These are phyloP conservation scores for Oppia nitens DNA, from an alignment of 1,140 invertebrate species.

Conservation along the genomic window DNA sequence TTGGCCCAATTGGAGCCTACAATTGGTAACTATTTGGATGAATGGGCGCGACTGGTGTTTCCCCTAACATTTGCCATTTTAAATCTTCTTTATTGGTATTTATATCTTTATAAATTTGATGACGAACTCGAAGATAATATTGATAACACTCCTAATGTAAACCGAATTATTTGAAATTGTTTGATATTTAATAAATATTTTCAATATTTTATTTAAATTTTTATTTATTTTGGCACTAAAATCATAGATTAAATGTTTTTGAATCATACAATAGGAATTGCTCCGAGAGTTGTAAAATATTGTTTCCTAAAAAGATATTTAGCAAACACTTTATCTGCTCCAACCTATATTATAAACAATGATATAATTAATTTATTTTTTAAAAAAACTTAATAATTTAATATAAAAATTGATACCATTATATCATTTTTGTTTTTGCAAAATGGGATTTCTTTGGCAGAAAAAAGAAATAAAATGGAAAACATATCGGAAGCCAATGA, in stretches of 20 bases:
- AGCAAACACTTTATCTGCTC: background rate
- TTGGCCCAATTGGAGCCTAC: background rate
- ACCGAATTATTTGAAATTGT: background rate
- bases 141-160: too few species aligned
- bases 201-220: too few species aligned
- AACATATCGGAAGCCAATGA: background rate
- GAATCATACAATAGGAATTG: background rate
- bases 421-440: background rate
- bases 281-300: background rate
- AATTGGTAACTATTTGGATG: background rate
- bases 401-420: background rate
- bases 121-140: background rate
- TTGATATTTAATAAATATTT: background rate
- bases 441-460: background rate
- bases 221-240: background rate
- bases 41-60: slow-evolving; percentile 47
- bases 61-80: slow-evolving; percentile 65
- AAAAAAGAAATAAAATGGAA: background rate
- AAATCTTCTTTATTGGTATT: slow-evolving; percentile 64
- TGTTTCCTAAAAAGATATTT: background rate
- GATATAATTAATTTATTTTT: too few species aligned
- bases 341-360: too few species aligned
- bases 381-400: too few species aligned
- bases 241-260: background rate
- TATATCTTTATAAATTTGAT: background rate